A percentile compares a stretch with the other conserved stretches of the same genome.
phyloP scores from a whole-genome alignment of 2,113 vertebrate genomes.

The Aleadryas rufinucha region DNA sequence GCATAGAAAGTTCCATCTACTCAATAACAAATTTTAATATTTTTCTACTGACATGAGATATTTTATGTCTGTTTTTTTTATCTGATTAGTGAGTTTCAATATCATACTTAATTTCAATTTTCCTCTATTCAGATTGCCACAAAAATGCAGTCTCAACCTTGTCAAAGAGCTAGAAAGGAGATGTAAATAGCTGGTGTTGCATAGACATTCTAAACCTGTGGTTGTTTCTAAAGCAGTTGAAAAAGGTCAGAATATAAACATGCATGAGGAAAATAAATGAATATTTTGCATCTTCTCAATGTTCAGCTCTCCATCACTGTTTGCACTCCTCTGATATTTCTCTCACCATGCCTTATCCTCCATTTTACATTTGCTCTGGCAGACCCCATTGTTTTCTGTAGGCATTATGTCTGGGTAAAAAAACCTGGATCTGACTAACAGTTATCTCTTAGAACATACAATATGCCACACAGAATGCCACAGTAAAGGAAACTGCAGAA shows the following conservation, averaged over 20 bases:
- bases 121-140: neutral
- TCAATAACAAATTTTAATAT: neutral
- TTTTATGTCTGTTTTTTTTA: neutral
- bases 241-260: neutral
- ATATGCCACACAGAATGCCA: neutral
- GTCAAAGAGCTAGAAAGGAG: neutral
- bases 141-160: neutral
- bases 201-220: neutral
- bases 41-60: neutral
- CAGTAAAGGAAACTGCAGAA: neutral
- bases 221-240: neutral
- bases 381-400: neutral
- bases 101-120: neutral
- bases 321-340: neutral
- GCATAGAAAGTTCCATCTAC: neutral
- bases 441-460: neutral
- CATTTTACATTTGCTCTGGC: neutral
- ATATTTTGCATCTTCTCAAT: neutral
- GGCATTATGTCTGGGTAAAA: neutral
- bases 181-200: neutral
- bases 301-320: neutral
- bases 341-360: neutral
- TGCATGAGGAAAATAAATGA: neutral
- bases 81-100: neutral
- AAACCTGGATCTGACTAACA: neutral